A percentile compares a stretch with the other conserved stretches of the same genome.
phyloP scores from a whole-genome alignment of 2,113 vertebrate species.

The Larimichthys polyactis region DNA sequence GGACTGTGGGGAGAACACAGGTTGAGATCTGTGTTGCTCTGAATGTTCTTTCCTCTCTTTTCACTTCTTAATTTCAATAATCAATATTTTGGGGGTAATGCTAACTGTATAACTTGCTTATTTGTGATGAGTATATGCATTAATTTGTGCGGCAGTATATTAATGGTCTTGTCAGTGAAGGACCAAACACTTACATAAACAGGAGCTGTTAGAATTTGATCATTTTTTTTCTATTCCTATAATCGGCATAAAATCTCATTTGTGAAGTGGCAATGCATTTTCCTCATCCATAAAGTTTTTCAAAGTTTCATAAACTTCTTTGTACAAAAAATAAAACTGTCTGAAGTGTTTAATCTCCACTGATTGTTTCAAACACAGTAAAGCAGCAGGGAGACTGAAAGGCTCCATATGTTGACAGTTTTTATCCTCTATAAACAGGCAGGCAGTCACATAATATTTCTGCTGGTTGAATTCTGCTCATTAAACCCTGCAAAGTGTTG shows the following conservation, averaged over 20 bases:
- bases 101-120: not conserved
- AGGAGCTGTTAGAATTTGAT: too few relatives aligned
- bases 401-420: not conserved
- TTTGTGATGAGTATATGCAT: not conserved
- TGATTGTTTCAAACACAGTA: not conserved
- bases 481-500: not conserved
- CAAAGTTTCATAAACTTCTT: not conserved
- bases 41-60: not conserved
- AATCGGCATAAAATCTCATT: too few relatives aligned
- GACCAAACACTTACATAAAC: too few relatives aligned
- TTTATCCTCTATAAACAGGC: not conserved
- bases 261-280: too few relatives aligned
- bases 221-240: too few relatives aligned
- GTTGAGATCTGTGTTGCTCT: not conserved
- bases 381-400: not conserved
- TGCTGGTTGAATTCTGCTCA: slow-evolving; percentile 5
- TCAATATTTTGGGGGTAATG: not conserved
- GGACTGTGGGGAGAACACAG: not conserved
- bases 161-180: too few relatives aligned
- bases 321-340: not conserved
- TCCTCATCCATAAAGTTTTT: not conserved
- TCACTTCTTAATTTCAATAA: not conserved
- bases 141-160: too few relatives aligned
- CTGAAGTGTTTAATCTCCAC: not conserved
- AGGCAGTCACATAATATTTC: not conserved